These are phyloP conservation scores for Sweltsa coloradensis DNA, from an alignment of 1,140 invertebrate species.

Conservation along the genomic window DNA sequence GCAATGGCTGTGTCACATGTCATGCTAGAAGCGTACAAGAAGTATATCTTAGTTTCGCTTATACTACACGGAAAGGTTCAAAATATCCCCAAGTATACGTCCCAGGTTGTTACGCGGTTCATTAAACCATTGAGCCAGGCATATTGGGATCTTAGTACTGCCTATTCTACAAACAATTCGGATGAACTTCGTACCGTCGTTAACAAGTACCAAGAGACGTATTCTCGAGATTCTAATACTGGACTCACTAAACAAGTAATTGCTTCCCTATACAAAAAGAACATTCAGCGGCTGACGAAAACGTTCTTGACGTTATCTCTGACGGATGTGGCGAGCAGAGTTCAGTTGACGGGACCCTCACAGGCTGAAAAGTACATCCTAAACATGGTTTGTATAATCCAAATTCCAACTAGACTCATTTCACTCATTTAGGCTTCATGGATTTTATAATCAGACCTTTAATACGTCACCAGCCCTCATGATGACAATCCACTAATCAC, in stretches of 20 bases:
- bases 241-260: conserved; percentile 75
- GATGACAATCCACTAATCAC: no score
- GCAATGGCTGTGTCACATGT: conserved; percentile 89
- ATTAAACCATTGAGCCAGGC: conserved; percentile 82
- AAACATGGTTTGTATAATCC: conserved; percentile 69
- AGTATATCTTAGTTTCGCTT: conserved; percentile 83
- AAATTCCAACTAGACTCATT: no score
- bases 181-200: conserved; percentile 55
- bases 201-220: conserved; percentile 68
- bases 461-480: no score
- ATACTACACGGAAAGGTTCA: conserved; percentile 80
- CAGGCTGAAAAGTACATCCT: conserved; percentile 92
- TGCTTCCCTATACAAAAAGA: conserved; percentile 85
- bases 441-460: conserved; percentile 2
- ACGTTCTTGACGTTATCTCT: conserved; percentile 93
- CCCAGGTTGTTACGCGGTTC: conserved; percentile 77
- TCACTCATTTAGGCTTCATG: no score
- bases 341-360: conserved; percentile 64
- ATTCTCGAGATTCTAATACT: conserved; percentile 72
- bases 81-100: conserved; percentile 79
- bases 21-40: conserved; percentile 95
- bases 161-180: conserved; percentile 64
- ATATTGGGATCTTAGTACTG: conserved; percentile 82
- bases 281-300: conserved; percentile 93
- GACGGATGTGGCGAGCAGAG: conserved; percentile 83